Percentiles rank a stretch among this genome's conserved stretches.
Evolutionary conservation across 2,113 vertebrate species (phyloP).

Genomic region (Promerops cafer): DNA sequence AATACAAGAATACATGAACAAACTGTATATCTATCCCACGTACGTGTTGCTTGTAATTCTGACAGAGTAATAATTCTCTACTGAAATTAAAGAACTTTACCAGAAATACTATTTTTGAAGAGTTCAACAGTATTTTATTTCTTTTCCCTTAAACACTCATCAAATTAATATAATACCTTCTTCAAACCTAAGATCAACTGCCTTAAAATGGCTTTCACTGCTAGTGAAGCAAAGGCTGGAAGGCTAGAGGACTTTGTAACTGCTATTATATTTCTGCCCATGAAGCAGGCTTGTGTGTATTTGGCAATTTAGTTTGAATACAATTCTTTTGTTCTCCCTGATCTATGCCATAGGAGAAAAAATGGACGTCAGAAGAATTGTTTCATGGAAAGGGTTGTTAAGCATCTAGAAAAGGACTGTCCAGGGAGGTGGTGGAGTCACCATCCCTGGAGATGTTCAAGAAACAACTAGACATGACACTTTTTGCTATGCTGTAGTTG

Average conservation of each 20-base stretch:
- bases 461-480: neutral
- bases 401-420: neutral
- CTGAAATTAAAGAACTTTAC: neutral
- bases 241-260: neutral
- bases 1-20: neutral
- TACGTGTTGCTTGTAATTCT: neutral
- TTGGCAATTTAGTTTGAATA: neutral
- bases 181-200: neutral
- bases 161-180: neutral
- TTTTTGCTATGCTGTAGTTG: neutral
- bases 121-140: neutral
- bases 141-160: neutral
- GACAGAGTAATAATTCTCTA: neutral
- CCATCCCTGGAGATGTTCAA: neutral
- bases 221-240: neutral
- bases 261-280: neutral
- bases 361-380: neutral
- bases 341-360: neutral
- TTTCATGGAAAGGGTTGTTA: neutral
- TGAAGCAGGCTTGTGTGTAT: neutral
- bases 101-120: neutral
- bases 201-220: neutral
- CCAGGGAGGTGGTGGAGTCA: neutral
- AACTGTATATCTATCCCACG: neutral
- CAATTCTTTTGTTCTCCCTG: neutral